Evolutionary conservation across 2,888 invertebrate genomes (phyloP).

Genomic region (Dorcus parallelipipedus): DNA sequence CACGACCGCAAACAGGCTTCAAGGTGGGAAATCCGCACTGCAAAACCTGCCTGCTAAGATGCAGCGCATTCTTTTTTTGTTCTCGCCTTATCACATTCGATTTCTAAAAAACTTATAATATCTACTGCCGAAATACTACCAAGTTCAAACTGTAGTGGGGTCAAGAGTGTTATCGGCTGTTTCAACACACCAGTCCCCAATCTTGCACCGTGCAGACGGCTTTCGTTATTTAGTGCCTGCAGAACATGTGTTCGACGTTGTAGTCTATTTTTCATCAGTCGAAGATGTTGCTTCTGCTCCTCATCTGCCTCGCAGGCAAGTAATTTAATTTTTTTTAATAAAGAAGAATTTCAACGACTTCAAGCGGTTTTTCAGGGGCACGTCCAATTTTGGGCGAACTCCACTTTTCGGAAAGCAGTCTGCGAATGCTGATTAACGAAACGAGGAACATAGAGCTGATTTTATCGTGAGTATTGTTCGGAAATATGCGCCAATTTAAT

Average conservation of each 20-base stretch:
- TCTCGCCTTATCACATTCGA: too few relatives aligned
- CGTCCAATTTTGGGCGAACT: slow-evolving; percentile 4
- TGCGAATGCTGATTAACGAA: slow-evolving; percentile 12
- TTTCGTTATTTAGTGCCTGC: neutral
- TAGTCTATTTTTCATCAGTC: too few relatives aligned
- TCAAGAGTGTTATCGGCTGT: neutral
- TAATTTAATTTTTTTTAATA: neutral
- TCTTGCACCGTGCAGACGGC: neutral
- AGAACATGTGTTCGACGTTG: neutral
- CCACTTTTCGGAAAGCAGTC: slow-evolving; percentile 8
- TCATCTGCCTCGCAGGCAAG: neutral
- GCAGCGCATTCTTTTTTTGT: too few relatives aligned
- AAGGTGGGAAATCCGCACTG: too few relatives aligned
- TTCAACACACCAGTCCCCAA: neutral
- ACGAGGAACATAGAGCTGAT: slow-evolving; percentile 7
- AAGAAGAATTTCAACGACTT: neutral
- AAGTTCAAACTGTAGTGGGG: neutral
- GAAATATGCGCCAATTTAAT: neutral
- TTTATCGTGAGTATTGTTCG: slow-evolving; percentile 11
- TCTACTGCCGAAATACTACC: too few relatives aligned
- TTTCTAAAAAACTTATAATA: too few relatives aligned
- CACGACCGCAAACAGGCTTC: too few relatives aligned
- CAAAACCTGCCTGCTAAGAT: too few relatives aligned
- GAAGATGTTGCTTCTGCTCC: neutral
- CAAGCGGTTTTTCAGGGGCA: slow-evolving; percentile 4